Base-by-base conservation (phyloP, 2,888 invertebrate genomes). In the Nymphalis urticae region DNA sequence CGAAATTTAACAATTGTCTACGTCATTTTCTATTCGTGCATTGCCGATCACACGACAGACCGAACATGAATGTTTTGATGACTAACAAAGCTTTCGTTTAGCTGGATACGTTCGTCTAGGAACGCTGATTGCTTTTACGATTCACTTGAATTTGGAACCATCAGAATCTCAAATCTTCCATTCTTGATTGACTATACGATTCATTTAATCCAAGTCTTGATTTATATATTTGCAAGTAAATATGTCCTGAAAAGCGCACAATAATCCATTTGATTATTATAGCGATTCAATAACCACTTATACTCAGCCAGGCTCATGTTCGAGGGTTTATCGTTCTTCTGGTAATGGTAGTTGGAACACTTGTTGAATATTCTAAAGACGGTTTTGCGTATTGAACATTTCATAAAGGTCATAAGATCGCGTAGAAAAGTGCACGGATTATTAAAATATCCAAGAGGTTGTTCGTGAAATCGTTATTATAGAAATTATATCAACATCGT, bases 321-420 rank as follows among this genome's bases (percentile, higher is more conserved):
- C 61, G 51, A 62, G 48, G 47, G 56, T 56, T 66, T 66, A 54
- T 56, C 60, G 32, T 56, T 32, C 27, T 66, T 27, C 16, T 32
- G 48, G 56, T 56, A 66, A 66, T 62, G 53, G 66, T 32, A 54
- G 54, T 54, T 62, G 19, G 51, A 61, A 51, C 19, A 19, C 53
- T 19, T 53, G 61, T 66, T 66, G 48, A 62, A 62, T 51, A 50
- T 62, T 62, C 48, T 21, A 19, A 59, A 51, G 59, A 32, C 54
- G 48, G 62, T 17, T 66, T 61, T 21, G 32, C 48, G 32, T 54
- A 54, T 66, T 62, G 32, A 56, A 56, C 17, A 8, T 47, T 66
- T 56, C 66, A 19, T 47, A 53, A 56, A 32, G 17, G 32, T 56
- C 56, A 27, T 19, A 9, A 48, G 62, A 66, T 48, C 32, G 56